phyloP scores from a whole-genome alignment of 1,140 invertebrate species.

The Penaeus chinensis region DNA sequence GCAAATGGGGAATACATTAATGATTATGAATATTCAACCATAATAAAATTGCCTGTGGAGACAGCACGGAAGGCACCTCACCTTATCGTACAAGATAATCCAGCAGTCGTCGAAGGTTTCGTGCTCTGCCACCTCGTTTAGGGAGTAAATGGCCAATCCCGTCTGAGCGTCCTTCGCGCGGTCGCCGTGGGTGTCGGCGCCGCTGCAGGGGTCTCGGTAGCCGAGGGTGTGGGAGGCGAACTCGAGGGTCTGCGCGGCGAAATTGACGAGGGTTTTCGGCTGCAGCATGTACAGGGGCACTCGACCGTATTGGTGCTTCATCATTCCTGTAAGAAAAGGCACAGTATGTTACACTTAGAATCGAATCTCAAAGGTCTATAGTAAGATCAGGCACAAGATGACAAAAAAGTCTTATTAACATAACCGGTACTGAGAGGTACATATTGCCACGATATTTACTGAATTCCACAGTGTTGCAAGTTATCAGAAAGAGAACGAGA shows the following conservation, averaged over 20 bases:
- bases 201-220: constrained; percentile 33
- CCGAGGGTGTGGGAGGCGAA: constrained; percentile 44
- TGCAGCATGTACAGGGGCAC: constrained; percentile 47
- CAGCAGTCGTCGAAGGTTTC: constrained; percentile 72
- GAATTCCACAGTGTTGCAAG: too few relatives aligned
- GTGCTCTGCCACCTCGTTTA: constrained; percentile 72
- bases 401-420: not conserved
- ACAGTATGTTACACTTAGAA: not conserved
- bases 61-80: constrained; percentile 1
- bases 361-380: not conserved
- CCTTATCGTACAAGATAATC: constrained; percentile 74
- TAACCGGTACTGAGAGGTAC: too few relatives aligned
- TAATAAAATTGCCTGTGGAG: not conserved
- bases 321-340: not conserved
- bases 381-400: not conserved
- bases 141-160: constrained; percentile 64
- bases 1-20: not conserved
- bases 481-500: too few relatives aligned
- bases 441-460: too few relatives aligned
- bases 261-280: constrained; percentile 44
- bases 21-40: not conserved
- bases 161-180: constrained; percentile 48
- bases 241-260: constrained; percentile 42
- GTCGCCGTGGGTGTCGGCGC: not conserved
- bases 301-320: constrained; percentile 34